These are phyloP conservation scores for Cryptocephalus moraei DNA, from an alignment of 2,888 invertebrate species.

Conservation along the genomic window DNA sequence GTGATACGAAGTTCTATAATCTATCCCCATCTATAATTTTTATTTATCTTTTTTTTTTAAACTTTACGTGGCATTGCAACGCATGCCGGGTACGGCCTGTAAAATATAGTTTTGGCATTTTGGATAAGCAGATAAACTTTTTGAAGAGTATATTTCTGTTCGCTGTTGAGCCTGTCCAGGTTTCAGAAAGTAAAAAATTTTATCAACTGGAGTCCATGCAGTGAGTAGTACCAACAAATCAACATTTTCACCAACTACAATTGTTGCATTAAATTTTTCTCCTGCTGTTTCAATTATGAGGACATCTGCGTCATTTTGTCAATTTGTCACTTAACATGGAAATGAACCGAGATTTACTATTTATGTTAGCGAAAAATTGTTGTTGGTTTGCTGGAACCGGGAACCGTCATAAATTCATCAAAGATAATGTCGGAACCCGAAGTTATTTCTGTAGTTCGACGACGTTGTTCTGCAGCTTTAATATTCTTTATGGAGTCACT, in stretches of 20 bases:
- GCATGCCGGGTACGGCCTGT: too few relatives aligned
- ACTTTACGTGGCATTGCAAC: too few relatives aligned
- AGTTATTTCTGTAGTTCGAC: too few relatives aligned
- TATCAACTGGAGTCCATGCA: slow-evolving; percentile 1
- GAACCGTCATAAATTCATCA: too few relatives aligned
- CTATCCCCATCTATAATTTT: too few relatives aligned
- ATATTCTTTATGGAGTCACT: too few relatives aligned
- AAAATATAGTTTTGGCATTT: background rate
- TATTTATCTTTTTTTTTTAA: too few relatives aligned
- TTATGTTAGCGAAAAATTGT: slow-evolving; percentile 1
- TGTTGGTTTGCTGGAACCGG: too few relatives aligned
- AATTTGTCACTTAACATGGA: slow-evolving; percentile 5
- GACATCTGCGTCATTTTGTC: slow-evolving; percentile 1
- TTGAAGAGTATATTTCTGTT: slow-evolving; percentile 1
- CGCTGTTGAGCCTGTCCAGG: background rate
- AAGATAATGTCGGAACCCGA: background rate
- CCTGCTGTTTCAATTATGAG: slow-evolving; percentile 2
- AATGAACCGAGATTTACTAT: slow-evolving; percentile 6
- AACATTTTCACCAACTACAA: slow-evolving; percentile 3
- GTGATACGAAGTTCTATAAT: too few relatives aligned
- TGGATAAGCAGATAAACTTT: background rate
- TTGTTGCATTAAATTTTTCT: slow-evolving; percentile 1
- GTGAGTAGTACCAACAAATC: slow-evolving; percentile 3
- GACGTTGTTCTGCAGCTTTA: too few relatives aligned
- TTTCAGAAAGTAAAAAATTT: slow-evolving; percentile 1